Base-by-base conservation (phyloP, 2,113 vertebrate genomes). In the Pleuronectes platessa region DNA sequence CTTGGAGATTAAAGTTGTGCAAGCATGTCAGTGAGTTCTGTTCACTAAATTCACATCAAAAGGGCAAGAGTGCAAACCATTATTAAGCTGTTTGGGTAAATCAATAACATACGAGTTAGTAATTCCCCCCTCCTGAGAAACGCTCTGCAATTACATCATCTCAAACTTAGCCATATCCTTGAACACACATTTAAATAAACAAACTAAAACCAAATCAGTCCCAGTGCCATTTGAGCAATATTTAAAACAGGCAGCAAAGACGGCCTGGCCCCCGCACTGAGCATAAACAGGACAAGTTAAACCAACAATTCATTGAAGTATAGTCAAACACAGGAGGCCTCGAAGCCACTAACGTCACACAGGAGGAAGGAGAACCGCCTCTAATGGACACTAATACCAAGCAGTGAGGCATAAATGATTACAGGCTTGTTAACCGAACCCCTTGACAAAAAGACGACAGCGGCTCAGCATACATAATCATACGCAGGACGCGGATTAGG, bases 151-250 rank as follows among this genome's bases (percentile, higher is more conserved):
- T 78, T 21, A 11, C 6, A 9, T 71, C 79, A 58, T 78, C 53
- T 77, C 63, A 35, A 58, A 68, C 45, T 54, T 45, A 62, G 61
- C 27, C 11, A 40, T 0, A 42, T 62, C 61, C 27, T 72, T 2
- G 2, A 53, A 80, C 27, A 8, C 9, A 54, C 31, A 81, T 88
- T 86, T 88, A 78, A 80, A 85, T 83, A 86, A 89, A 82, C 81
- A 90, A 86, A 91, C 59, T 14, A 35, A 79, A 89, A 20, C 24
- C 77, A 87, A 82, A 89, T 83, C 55, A 59, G 60, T 5, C n/a
- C 45, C 14, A 23, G 49, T 3, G 53, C 79, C 77, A 73, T 23
- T 3, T 17, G 58, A 72, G 85, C 59, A 21, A 68, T 78, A 85
- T 89, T 89, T 70, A 82, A 87, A 88, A 66, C 65, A 65, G 49